Evolutionary conservation across 1,140 invertebrate genomes (phyloP), one percentile per base, ranked within the genome.

Genomic region (Bombus pascuorum): DNA sequence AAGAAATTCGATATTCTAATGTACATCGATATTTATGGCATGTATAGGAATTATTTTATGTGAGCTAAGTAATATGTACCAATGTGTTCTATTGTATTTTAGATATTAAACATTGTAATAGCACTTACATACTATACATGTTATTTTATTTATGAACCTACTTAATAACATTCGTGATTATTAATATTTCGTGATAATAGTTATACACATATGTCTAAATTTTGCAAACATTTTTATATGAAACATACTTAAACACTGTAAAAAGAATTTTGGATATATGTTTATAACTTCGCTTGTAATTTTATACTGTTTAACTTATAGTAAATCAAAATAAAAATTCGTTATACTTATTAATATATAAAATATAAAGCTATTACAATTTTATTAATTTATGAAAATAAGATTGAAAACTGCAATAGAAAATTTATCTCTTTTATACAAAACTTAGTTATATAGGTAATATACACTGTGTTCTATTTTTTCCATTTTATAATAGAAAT

Each of bases 11-110:
- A 82, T 83, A 90, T 83, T 74, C 76, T 90, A 90, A 90, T 75
- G 53, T 90, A 90, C 76, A 90, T 89, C 10, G 70, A 90, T 90
- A 90, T 86, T 87, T 85, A 65, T 87, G 81, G 79, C 71, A 87
- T 87, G 75, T 86, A 83, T 81, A 83, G 44, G 68, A 83, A 86
- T 81, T 90, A 77, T 53, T 76, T 90, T 88, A 90, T 83, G 73
- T 87, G 82, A 18, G 75, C 66, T 90, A 87, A 85, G 78, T 87
- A 90, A 71, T 80, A 59, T 74, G 76, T 83, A 70, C 57, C 82
- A 86, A 86, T 81, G 81, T 83, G 59, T 79, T 72, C 59, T 82
- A 86, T 79, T 89, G 62, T 66, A 72, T 90, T 89, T 87, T 47
- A 77, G 75, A 82, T 87, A 85, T 76, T 81, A 90, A 89, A 87